phyloP scores from a whole-genome alignment of 2,113 vertebrate species.

The Rhizomys pruinosus region DNA sequence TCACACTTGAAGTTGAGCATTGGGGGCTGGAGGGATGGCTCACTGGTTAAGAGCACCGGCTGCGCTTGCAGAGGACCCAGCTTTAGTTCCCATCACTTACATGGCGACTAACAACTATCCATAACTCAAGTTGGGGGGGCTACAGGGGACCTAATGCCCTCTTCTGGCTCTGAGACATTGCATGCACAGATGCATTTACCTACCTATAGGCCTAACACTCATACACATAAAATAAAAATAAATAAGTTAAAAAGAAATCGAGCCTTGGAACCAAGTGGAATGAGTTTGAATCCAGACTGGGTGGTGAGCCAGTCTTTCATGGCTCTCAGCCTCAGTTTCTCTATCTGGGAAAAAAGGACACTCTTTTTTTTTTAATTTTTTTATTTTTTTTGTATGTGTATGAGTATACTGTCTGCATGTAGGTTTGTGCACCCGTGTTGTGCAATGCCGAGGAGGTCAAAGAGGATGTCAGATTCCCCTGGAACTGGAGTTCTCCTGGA shows the following conservation, averaged over 20 bases:
- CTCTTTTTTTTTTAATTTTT: too few relatives aligned
- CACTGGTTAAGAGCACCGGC: neutral
- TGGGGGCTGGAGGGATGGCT: neutral
- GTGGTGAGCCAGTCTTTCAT: neutral
- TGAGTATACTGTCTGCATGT: too few relatives aligned
- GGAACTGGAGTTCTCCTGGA: too few relatives aligned
- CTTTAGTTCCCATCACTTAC: neutral
- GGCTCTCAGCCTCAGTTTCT: slow-evolving; percentile 12
- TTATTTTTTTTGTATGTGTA: too few relatives aligned
- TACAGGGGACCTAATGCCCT: neutral
- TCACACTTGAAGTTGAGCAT: neutral
- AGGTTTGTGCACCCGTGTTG: too few relatives aligned
- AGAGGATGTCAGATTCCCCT: too few relatives aligned
- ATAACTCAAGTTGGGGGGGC: neutral
- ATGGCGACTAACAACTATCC: neutral
- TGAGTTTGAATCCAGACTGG: neutral
- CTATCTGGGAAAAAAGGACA: slow-evolving; percentile 6
- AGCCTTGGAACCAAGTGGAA: neutral
- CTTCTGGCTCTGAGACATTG: too few relatives aligned
- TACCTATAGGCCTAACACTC: neutral
- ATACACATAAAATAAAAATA: neutral
- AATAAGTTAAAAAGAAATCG: neutral
- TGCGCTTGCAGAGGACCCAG: neutral
- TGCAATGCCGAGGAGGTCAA: too few relatives aligned
- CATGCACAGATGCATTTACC: neutral